These are phyloP conservation scores for Ceratina japonica DNA, from an alignment of 1,140 invertebrate species.

Conservation along the genomic window DNA sequence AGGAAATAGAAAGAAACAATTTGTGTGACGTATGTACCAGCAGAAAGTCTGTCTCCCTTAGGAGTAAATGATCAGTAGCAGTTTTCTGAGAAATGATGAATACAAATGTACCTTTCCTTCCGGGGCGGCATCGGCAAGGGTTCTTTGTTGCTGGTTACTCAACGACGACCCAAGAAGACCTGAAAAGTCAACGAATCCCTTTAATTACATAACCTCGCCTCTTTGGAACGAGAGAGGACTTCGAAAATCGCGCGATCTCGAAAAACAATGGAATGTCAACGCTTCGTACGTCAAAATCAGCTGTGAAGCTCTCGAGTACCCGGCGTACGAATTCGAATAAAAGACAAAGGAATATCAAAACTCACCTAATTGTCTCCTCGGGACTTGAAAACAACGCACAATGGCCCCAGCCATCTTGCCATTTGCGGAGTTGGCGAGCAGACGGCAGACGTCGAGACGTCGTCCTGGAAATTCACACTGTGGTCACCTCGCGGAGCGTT, in stretches of 20 bases:
- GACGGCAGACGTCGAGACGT: too few species aligned
- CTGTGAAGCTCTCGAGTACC: neutral
- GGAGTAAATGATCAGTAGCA: too few species aligned
- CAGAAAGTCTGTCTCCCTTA: too few species aligned
- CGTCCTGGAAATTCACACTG: neutral
- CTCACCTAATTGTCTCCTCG: constrained; percentile 81
- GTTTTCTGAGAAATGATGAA: neutral
- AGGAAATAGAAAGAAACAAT: constrained; percentile 17
- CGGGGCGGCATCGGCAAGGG: constrained; percentile 71
- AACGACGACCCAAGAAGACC: constrained; percentile 72
- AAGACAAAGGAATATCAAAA: constrained; percentile 53
- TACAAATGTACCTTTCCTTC: constrained; percentile 73
- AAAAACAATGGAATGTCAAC: neutral
- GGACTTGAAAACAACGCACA: constrained; percentile 80
- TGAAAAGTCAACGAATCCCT: constrained; percentile 61
- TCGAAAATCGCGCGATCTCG: constrained; percentile 11
- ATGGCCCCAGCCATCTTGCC: constrained; percentile 83
- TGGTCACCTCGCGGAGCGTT: constrained; percentile 18
- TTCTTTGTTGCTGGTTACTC: constrained; percentile 69
- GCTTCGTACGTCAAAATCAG: neutral
- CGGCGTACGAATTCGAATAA: neutral
- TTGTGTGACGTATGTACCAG: neutral
- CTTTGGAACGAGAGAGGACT: neutral
- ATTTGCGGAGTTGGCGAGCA: neutral
- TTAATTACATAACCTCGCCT: constrained; percentile 76